Base-by-base conservation (phyloP, 2,888 invertebrate genomes). In the Steinernema scapterisci region DNA sequence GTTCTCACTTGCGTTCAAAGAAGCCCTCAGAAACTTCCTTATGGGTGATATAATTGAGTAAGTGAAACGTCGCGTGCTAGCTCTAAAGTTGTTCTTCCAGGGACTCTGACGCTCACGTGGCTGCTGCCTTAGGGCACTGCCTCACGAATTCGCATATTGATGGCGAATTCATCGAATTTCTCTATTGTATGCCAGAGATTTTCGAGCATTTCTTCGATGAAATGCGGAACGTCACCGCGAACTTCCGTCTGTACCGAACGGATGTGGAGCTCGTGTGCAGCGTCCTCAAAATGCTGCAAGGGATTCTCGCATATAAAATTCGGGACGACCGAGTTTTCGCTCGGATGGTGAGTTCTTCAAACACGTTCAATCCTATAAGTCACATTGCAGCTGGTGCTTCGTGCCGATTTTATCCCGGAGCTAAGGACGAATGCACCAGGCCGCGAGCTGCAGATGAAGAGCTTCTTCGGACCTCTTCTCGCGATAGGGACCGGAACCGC, bases 381-480 rank as follows among this genome's bases (percentile, higher is more conserved):
- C n/a, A 31, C 0, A 27, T 74, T 76, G 73, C 31, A 80, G 81
- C 21, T 82, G 23, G 76, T 77, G 11, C 27, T 48, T 44, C 76
- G 81, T 0, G 1, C 46, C 7, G 82, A 82, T 70, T 82, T 82
- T 54, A 48, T 72, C 5, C 82, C 82, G 13, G 70, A 43, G 2
- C 6, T 73, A 23, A 19, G 71, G 23, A 77, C 75, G 25, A 38
- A 45, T 6, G 93, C 93, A 6, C 91, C 91, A 0, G 97, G 97
- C 0, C 91, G 95, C 52, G 97, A 97, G 89, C 91, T 96, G 75
- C 92, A 93, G 0, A 91, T 92, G 72, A 92, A 93, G 70, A 93
- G 94, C 75, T 94, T 92, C 87, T 91, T 99, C 7, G 96, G 95
- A 19, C 94, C 96, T 0, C 96, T 97, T 89, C 91, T 97, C 79